Evolutionary conservation across 2,797 vertebrate genomes (phyloP).

Genomic region (Clarias platycephalus): DNA sequence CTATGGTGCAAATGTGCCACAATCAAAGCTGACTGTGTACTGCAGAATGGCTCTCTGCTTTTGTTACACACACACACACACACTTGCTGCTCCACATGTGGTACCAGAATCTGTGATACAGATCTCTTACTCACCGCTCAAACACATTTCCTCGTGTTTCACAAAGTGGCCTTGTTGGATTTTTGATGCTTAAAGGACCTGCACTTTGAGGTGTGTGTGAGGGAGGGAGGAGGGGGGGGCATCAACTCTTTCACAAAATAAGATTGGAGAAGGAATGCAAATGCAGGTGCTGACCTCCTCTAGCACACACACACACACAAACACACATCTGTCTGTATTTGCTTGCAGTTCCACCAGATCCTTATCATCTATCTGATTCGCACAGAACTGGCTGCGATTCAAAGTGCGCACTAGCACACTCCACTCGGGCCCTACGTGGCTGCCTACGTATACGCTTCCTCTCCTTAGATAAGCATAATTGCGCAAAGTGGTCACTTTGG

Average conservation of each 20-base stretch:
- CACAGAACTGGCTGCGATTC: conserved; percentile 65
- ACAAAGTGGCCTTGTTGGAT: conserved; percentile 35
- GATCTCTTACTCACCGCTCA: conserved; percentile 74
- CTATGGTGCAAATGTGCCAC: not conserved
- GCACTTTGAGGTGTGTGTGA: conserved; percentile 39
- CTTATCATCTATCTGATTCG: conserved; percentile 67
- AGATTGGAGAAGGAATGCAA: conserved; percentile 48
- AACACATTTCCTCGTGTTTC: conserved; percentile 65
- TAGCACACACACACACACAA: conserved; percentile 8
- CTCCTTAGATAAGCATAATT: conserved; percentile 54
- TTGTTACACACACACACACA: conserved; percentile 47
- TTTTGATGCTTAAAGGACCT: conserved; percentile 69
- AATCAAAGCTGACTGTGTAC: not conserved
- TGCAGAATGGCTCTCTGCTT: not conserved
- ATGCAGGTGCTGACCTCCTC: conserved; percentile 75
- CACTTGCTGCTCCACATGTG: conserved; percentile 44
- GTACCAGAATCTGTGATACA: conserved; percentile 61
- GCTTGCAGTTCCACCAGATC: conserved; percentile 71
- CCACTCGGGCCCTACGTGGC: conserved; percentile 33
- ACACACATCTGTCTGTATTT: conserved; percentile 74
- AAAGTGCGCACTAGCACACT: conserved; percentile 38
- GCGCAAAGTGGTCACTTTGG: conserved; percentile 55
- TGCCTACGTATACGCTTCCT: conserved; percentile 41
- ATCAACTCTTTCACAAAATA: conserved; percentile 42
- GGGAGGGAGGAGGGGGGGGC: not conserved